These are phyloP conservation scores for Temnothorax nylanderi DNA, from an alignment of 1,140 invertebrate genomes.

Conservation along the genomic window DNA sequence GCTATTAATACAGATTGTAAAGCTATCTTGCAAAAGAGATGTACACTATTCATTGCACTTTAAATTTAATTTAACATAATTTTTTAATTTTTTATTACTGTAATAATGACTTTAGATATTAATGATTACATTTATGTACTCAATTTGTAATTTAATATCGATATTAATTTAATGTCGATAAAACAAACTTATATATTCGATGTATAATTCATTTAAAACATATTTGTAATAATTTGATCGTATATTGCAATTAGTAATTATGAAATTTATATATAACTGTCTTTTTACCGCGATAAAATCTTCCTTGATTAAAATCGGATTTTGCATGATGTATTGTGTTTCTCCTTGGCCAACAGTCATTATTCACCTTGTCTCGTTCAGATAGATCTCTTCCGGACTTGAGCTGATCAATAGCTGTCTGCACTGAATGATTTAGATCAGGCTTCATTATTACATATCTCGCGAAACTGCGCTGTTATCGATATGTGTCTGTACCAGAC, in stretches of 20 bases:
- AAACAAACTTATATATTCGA: not conserved
- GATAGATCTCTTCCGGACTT: slow-evolving; percentile 12
- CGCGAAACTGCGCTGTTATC: not conserved
- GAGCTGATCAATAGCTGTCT: slow-evolving; percentile 39
- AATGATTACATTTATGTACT: not conserved
- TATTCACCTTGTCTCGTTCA: slow-evolving; percentile 33
- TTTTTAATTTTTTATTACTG: not conserved
- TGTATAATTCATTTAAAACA: not conserved
- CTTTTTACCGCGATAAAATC: not conserved
- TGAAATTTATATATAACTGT: not conserved
- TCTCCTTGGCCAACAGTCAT: slow-evolving; percentile 10
- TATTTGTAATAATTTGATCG: not conserved
- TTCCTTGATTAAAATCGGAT: slow-evolving; percentile 1
- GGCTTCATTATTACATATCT: slow-evolving; percentile 41
- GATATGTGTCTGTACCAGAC: slow-evolving; percentile 15
- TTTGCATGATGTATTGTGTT: not conserved
- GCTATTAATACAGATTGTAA: slow-evolving; percentile 17
- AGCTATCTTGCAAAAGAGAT: not conserved
- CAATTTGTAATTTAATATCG: not conserved
- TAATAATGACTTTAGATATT: not conserved
- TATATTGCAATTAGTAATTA: not conserved
- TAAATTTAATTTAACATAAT: not conserved
- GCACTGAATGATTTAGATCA: slow-evolving; percentile 42
- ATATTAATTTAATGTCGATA: not conserved
- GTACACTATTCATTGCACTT: not conserved